Percentiles rank a stretch among this genome's conserved stretches.
Conservation (phyloP, 1,140 invertebrate species). For the Ctenoplectra terminalis region DNA sequence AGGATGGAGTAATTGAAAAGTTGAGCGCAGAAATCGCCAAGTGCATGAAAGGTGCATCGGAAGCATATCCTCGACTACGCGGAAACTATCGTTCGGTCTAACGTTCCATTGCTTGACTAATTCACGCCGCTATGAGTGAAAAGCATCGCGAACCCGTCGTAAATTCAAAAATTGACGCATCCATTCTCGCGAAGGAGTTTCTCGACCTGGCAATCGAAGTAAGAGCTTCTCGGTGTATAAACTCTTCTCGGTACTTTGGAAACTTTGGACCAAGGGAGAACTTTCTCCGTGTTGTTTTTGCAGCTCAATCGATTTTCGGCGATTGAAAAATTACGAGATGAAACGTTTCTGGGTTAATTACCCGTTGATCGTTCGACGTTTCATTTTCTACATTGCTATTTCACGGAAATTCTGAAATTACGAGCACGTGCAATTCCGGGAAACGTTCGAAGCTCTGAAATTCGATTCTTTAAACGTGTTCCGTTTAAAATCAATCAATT, state of each 20-base stretch:
- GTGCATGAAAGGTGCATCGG: background rate
- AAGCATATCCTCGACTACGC: background rate
- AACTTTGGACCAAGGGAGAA: background rate
- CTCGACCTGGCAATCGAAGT: conserved; percentile 22
- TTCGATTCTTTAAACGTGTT: background rate
- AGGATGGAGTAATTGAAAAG: conserved; percentile 3
- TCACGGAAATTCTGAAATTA: background rate
- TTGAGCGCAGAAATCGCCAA: background rate
- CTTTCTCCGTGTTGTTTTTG: background rate
- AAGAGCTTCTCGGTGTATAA: conserved; percentile 20
- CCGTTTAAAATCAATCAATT: too few relatives aligned
- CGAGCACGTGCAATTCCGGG: background rate
- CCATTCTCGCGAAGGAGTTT: background rate
- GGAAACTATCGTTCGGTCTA: background rate
- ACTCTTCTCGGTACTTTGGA: background rate
- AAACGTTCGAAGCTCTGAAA: background rate
- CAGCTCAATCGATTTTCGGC: background rate
- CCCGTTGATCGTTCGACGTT: background rate
- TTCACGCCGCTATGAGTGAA: background rate
- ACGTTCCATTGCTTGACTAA: background rate
- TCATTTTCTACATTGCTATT: too few relatives aligned
- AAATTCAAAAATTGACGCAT: conserved; percentile 15
- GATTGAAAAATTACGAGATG: background rate
- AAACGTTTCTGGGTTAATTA: conserved; percentile 6
- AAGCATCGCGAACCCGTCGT: background rate